phyloP scores from a whole-genome alignment of 1,140 invertebrate species.

The Aphidius gifuensis region DNA sequence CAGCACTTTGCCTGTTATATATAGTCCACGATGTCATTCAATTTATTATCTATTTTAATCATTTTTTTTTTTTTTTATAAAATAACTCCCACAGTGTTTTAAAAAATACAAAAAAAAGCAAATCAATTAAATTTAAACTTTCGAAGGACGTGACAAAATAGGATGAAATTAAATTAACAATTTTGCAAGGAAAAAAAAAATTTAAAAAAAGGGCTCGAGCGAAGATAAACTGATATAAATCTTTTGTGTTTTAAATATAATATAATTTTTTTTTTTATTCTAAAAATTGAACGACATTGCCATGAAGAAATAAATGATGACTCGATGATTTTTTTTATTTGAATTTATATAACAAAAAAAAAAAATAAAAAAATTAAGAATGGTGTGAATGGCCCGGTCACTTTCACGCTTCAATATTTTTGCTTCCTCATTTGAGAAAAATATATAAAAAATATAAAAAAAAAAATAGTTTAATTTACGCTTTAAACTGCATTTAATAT shows the following conservation, averaged over 20 bases:
- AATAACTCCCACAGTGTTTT: too few relatives aligned
- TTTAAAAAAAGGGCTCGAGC: neutral
- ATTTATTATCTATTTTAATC: too few relatives aligned
- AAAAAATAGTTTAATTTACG: neutral
- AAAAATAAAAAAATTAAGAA: slow-evolving; percentile 2
- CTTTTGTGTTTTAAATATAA: neutral
- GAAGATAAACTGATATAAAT: slow-evolving; percentile 4
- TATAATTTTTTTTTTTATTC: too few relatives aligned
- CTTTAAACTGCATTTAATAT: neutral
- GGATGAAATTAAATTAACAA: slow-evolving; percentile 12
- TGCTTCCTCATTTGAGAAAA: slow-evolving; percentile 4
- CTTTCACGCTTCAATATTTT: slow-evolving; percentile 22
- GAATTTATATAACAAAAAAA: neutral
- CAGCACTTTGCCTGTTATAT: too few relatives aligned
- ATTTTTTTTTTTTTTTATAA: too few relatives aligned
- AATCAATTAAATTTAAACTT: too few relatives aligned
- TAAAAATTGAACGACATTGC: too few relatives aligned
- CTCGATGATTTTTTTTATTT: slow-evolving; percentile 6
- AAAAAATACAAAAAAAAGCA: too few relatives aligned
- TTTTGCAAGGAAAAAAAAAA: neutral
- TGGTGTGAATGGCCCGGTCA: slow-evolving; percentile 7
- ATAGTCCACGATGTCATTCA: too few relatives aligned
- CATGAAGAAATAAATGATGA: neutral
- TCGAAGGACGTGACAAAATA: too few relatives aligned
- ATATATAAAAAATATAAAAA: neutral